Evolutionary conservation across 2,113 vertebrate genomes (phyloP).

Genomic region (Prochilodus magdalenae): DNA sequence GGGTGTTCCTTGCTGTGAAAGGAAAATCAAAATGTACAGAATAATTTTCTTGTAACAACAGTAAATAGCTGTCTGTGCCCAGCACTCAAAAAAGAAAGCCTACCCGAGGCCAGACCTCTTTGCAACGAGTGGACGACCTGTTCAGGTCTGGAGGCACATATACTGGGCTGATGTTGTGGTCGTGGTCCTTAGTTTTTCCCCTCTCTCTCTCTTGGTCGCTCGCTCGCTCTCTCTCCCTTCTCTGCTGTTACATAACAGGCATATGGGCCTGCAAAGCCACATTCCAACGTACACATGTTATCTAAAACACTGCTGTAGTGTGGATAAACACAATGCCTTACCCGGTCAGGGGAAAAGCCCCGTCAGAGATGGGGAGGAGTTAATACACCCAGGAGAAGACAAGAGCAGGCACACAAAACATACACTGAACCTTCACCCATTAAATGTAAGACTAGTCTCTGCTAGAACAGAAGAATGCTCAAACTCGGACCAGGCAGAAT

Average conservation of each 20-base stretch:
- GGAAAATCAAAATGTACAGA: constrained; percentile 26
- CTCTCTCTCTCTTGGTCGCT: constrained; percentile 31
- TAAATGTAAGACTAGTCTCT: neutral
- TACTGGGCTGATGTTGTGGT: neutral
- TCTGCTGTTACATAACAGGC: constrained; percentile 62
- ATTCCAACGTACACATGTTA: constrained; percentile 26
- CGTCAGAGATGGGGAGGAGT: neutral
- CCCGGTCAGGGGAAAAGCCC: constrained; percentile 8
- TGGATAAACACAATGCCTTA: constrained; percentile 24
- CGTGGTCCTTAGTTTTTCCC: neutral
- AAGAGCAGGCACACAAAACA: neutral
- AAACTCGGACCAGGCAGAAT: neutral
- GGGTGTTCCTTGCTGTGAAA: neutral
- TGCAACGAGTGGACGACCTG: neutral
- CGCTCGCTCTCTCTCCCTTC: constrained; percentile 40
- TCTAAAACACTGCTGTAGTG: neutral
- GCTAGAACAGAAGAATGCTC: neutral
- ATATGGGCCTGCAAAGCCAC: constrained; percentile 26
- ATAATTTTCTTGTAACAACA: neutral
- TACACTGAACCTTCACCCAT: neutral
- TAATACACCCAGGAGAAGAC: neutral
- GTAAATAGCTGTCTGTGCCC: constrained; percentile 20
- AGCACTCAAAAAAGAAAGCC: neutral
- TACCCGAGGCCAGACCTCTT: neutral
- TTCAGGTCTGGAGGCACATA: neutral